Percentiles rank a stretch among this genome's conserved stretches.
phyloP scores from a whole-genome alignment of 1,140 invertebrate genomes.

The Drosophila sturtevanti region DNA sequence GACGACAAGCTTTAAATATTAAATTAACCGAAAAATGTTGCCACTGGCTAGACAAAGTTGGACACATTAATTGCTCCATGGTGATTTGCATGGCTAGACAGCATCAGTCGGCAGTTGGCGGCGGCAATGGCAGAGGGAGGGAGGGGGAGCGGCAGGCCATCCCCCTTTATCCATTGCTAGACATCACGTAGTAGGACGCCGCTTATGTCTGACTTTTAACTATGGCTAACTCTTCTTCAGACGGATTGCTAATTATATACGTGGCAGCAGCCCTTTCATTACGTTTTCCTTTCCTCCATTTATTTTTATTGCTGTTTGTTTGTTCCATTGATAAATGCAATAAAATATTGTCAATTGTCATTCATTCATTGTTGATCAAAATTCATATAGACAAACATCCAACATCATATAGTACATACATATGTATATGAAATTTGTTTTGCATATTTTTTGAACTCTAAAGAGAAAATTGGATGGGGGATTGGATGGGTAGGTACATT shows the following conservation, averaged over 20 bases:
- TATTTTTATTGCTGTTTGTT: neutral
- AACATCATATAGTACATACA: too few relatives aligned
- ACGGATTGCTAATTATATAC: conserved; percentile 39
- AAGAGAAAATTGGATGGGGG: neutral
- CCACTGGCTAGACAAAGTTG: conserved; percentile 63
- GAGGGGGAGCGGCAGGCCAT: neutral
- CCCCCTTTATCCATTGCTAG: neutral
- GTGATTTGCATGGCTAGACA: conserved; percentile 60
- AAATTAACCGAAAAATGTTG: conserved; percentile 55
- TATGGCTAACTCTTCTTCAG: conserved; percentile 36
- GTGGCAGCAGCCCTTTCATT: conserved; percentile 19
- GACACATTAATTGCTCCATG: conserved; percentile 64
- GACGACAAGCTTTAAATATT: conserved; percentile 60
- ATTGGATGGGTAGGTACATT: neutral
- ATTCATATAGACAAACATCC: too few relatives aligned
- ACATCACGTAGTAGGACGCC: conserved; percentile 11
- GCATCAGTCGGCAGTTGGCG: neutral
- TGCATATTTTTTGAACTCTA: conserved; percentile 13
- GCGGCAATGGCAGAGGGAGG: conserved; percentile 15
- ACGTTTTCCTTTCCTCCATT: neutral
- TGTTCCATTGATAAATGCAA: conserved; percentile 63
- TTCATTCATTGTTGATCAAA: conserved; percentile 52
- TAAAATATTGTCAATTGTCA: conserved; percentile 66
- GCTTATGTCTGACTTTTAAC: conserved; percentile 45
- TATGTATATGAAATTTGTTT: conserved; percentile 33